Evolutionary conservation across 2,797 vertebrate species (phyloP).

Genomic region (Spea hammondii): DNA sequence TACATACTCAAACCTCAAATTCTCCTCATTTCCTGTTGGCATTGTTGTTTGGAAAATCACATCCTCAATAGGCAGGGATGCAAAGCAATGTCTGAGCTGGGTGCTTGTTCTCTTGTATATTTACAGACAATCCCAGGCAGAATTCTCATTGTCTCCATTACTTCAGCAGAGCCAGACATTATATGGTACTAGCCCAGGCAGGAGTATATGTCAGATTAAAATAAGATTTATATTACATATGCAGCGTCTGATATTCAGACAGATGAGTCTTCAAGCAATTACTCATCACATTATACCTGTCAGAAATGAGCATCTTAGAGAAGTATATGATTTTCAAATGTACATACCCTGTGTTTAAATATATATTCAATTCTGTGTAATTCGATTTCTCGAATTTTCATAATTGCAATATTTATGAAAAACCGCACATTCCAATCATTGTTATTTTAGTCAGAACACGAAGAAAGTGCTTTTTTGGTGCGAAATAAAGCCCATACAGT

Average conservation of each 20-base stretch:
- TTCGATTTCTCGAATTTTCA: no score
- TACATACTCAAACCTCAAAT: slow-evolving; percentile 15
- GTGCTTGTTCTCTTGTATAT: neutral
- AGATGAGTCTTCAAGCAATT: slow-evolving; percentile 46
- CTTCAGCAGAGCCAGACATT: slow-evolving; percentile 31
- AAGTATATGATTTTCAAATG: slow-evolving; percentile 8
- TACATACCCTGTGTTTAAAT: neutral
- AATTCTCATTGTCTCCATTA: slow-evolving; percentile 18
- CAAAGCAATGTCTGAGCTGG: slow-evolving; percentile 16
- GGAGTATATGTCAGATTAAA: slow-evolving; percentile 46
- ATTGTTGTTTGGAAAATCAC: slow-evolving; percentile 28
- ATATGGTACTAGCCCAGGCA: slow-evolving; percentile 43
- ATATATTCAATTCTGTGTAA: no score
- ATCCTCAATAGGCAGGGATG: slow-evolving; percentile 27
- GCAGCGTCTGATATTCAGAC: slow-evolving; percentile 47
- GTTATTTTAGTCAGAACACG: no score
- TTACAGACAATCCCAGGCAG: slow-evolving; percentile 3
- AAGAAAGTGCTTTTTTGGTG: no score
- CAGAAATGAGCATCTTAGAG: slow-evolving; percentile 4
- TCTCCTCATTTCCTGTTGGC: slow-evolving; percentile 39
- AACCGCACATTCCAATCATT: no score
- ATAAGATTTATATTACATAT: slow-evolving; percentile 41
- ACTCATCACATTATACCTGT: slow-evolving; percentile 41
- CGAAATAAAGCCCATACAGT: no score
- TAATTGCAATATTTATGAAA: no score